These are phyloP conservation scores for Chesias legatella DNA, from an alignment of 2,888 invertebrate species.

Conservation along the genomic window DNA sequence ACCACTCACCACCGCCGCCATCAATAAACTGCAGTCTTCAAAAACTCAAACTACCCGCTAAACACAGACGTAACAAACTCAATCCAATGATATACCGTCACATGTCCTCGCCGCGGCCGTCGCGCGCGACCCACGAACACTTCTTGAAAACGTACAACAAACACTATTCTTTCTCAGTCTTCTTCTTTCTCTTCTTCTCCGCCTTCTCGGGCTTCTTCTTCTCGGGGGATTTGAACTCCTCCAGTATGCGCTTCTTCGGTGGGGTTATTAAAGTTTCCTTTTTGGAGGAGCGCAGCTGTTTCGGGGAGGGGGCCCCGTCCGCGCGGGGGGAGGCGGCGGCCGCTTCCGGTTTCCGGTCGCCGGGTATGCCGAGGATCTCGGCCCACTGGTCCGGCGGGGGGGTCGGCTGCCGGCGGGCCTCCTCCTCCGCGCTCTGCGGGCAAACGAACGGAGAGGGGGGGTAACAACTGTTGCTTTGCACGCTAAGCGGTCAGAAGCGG, in stretches of 20 bases:
- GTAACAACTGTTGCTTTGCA: neutral
- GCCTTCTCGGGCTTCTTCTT: constrained; percentile 40
- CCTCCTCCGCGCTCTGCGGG: constrained; percentile 39
- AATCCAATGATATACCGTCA: constrained; percentile 18
- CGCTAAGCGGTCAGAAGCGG: constrained; percentile 9
- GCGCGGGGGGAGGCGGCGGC: constrained; percentile 14
- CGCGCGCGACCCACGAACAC: constrained; percentile 31
- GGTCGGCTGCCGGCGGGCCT: constrained; percentile 65
- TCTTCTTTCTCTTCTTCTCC: constrained; percentile 51
- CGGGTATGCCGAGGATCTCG: constrained; percentile 70
- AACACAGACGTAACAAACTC: constrained; percentile 18
- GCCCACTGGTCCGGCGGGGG: constrained; percentile 75
- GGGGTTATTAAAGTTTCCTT: constrained; percentile 55
- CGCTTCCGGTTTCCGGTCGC: constrained; percentile 39
- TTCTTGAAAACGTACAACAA: constrained; percentile 62
- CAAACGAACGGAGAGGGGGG: constrained; percentile 3
- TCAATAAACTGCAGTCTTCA: constrained; percentile 18
- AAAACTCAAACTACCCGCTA: constrained; percentile 31
- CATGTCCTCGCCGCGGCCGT: constrained; percentile 22
- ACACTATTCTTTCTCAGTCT: constrained; percentile 73
- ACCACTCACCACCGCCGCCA: constrained; percentile 8
- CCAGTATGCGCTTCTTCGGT: constrained; percentile 55
- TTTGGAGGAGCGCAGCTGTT: constrained; percentile 59
- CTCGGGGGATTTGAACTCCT: constrained; percentile 49
- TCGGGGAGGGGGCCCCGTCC: constrained; percentile 46